Evolutionary conservation across 2,113 vertebrate species (phyloP).

Genomic region (Globicephala melas): DNA sequence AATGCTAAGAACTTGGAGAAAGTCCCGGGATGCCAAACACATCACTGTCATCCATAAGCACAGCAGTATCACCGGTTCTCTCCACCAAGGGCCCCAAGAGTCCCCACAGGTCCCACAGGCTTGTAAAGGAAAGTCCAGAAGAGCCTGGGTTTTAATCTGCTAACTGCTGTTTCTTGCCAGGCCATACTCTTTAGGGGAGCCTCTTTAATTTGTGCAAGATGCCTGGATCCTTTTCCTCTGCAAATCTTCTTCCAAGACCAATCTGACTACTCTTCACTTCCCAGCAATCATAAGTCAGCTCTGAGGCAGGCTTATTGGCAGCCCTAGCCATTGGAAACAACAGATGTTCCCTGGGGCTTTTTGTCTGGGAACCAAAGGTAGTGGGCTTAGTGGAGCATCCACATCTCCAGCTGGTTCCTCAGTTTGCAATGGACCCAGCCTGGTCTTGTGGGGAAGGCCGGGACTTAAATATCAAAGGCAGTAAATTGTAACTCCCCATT

Average conservation of each 20-base stretch:
- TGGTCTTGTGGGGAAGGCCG: background rate
- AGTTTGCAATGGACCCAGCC: background rate
- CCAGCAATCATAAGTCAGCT: background rate
- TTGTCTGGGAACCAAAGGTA: background rate
- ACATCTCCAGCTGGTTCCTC: background rate
- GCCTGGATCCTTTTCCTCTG: background rate
- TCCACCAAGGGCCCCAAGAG: background rate
- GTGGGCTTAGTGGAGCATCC: background rate
- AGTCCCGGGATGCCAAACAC: background rate
- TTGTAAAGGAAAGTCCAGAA: conserved; percentile 3
- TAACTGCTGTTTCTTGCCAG: conserved; percentile 12
- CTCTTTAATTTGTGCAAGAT: conserved; percentile 41
- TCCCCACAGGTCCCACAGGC: background rate
- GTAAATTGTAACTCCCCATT: background rate
- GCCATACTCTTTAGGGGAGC: background rate
- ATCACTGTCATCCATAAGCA: background rate
- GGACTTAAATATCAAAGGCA: background rate
- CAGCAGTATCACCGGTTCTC: background rate
- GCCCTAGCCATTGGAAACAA: background rate
- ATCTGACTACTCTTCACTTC: background rate
- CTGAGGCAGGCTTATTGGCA: background rate
- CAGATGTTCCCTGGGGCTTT: background rate
- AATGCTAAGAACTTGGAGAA: conserved; percentile 7
- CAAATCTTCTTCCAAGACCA: conserved; percentile 13
- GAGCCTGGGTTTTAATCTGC: background rate